Evolutionary conservation across 2,797 vertebrate species (phyloP).

Genomic region (Acrossocheilus fasciatus): DNA sequence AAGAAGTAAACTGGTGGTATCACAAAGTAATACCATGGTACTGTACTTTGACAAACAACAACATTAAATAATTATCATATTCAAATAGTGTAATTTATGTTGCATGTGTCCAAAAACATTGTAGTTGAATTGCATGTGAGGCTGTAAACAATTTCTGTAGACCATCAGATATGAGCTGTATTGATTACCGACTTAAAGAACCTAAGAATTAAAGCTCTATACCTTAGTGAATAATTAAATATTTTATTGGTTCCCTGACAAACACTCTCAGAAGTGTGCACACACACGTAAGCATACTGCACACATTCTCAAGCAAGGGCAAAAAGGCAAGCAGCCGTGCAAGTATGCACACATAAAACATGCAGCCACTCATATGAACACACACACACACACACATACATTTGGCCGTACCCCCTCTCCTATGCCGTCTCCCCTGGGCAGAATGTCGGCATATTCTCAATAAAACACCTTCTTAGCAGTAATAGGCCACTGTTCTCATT

Average conservation of each 20-base stretch:
- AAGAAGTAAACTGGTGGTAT: neutral
- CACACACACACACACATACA: slow-evolving; percentile 32
- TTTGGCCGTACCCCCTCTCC: slow-evolving; percentile 58
- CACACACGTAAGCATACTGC: slow-evolving; percentile 32
- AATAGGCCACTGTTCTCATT: slow-evolving; percentile 91
- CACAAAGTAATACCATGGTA: slow-evolving; percentile 66
- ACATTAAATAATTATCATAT: neutral
- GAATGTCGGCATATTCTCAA: slow-evolving; percentile 84
- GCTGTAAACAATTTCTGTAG: slow-evolving; percentile 67
- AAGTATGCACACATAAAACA: slow-evolving; percentile 41
- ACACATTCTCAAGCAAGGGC: slow-evolving; percentile 36
- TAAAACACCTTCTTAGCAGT: slow-evolving; percentile 95
- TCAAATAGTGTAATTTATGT: neutral
- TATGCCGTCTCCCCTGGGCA: slow-evolving; percentile 80
- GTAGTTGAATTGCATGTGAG: slow-evolving; percentile 35
- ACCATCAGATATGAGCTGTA: slow-evolving; percentile 76
- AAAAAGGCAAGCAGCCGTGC: slow-evolving; percentile 41
- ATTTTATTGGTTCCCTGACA: slow-evolving; percentile 73
- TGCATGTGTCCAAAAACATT: slow-evolving; percentile 70
- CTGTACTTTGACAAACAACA: slow-evolving; percentile 65
- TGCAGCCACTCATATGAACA: slow-evolving; percentile 29
- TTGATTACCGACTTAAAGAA: slow-evolving; percentile 65
- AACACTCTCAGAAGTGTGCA: slow-evolving; percentile 25
- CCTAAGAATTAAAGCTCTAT: neutral
- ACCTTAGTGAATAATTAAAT: slow-evolving; percentile 73